Base-by-base conservation (phyloP, 2,888 invertebrate species). In the Meliscaeva auricollis region DNA sequence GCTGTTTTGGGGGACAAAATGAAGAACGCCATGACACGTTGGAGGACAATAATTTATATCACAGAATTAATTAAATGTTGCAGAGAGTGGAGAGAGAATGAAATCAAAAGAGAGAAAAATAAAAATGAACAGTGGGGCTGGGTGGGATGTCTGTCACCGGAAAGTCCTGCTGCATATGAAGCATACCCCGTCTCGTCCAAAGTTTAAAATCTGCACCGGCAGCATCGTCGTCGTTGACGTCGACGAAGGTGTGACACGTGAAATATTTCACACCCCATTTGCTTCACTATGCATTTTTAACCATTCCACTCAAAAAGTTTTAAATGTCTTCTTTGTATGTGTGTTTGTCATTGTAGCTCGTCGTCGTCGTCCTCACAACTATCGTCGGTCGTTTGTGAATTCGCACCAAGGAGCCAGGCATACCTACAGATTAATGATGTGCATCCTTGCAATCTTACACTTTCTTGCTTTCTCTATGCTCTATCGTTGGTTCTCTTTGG, bases 1-100 rank as follows among this genome's bases (percentile, higher is more conserved):
- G 60, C 41, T 62, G 17, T 30, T 38, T 46, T 64, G 35, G 30
- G 32, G 52, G 32, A 69, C 11, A 30, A 50, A 62, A 38, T 26
- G 11, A 30, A 54, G 62, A 13, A 66, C 50, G 30, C 32, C 58
- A 66, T 56, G 62, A 62, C 69, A 70, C 60, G 70, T 54, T 48
- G 80, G 41, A 80, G 85, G 68, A 85, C 72, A 85, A 73, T 85
- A 85, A 85, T 80, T 85, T 80, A 85, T 85, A 76, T 80, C 76
- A 80, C 52, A 58, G 76, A 77, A 85, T 85, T 85, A 85, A 85
- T 85, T 85, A 85, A 80, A 84, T 69, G 62, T 46, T 52, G 52
- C 66, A 69, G 15, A 46, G 62, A 58, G 54, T 13, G 32, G 50
- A 60, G 48, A 58, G 32, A 60, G 69, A 52, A 50, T n/a, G 38